Percentiles rank a stretch among this genome's conserved stretches.
phyloP scores from a whole-genome alignment of 2,888 invertebrate species.

The Resseliella maxima region DNA sequence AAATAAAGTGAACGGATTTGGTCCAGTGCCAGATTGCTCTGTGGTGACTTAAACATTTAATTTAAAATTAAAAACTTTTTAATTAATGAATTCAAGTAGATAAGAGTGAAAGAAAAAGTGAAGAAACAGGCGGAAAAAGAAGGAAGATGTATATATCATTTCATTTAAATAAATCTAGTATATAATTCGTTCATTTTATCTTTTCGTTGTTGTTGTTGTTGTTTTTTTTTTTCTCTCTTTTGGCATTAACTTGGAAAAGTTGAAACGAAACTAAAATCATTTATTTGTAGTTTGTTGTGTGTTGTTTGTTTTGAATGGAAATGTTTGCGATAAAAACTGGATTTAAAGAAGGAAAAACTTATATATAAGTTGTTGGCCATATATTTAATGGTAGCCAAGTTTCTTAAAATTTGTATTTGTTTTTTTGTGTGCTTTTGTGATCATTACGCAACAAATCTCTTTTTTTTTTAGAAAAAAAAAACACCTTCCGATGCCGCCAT shows the following conservation, averaged over 20 bases:
- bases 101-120: too few species aligned
- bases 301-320: not conserved
- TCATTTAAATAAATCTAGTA: too few species aligned
- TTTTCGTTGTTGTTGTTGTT: not conserved
- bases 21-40: not conserved
- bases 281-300: not conserved
- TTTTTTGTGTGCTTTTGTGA: not conserved
- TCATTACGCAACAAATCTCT: not conserved
- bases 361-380: too few species aligned
- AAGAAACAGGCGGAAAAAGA: too few species aligned
- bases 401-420: not conserved
- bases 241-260: not conserved
- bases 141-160: too few species aligned
- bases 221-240: not conserved
- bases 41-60: not conserved
- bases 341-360: too few species aligned
- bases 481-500: not conserved
- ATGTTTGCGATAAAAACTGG: not conserved
- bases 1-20: too few species aligned
- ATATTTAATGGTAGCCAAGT: too few species aligned
- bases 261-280: too few species aligned
- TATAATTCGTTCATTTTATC: not conserved
- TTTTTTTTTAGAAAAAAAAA: too few species aligned
- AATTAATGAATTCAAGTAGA: not conserved
- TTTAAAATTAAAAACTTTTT: not conserved